phyloP scores from a whole-genome alignment of 1,140 invertebrate genomes.

The Tetramorium simillimum region DNA sequence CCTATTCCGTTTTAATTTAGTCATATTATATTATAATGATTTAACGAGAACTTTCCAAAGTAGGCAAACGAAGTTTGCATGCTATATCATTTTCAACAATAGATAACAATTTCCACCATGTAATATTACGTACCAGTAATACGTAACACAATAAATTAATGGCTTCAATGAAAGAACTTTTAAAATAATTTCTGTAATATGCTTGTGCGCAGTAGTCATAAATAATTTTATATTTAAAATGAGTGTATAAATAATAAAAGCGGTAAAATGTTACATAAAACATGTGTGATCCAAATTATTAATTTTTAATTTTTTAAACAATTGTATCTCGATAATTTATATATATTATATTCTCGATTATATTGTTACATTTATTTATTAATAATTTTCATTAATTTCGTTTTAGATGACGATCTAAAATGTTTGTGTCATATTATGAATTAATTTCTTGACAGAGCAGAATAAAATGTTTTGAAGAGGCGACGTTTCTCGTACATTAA shows the following conservation, averaged over 20 bases:
- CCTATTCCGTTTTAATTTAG: neutral
- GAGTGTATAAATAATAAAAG: neutral
- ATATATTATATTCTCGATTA: too few relatives aligned
- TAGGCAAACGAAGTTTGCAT: neutral
- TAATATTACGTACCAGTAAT: neutral
- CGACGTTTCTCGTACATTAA: neutral
- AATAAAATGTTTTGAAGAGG: neutral
- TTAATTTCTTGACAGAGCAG: neutral
- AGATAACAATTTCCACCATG: neutral
- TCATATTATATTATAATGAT: neutral
- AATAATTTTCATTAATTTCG: neutral
- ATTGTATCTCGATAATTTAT: neutral
- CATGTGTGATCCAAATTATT: neutral
- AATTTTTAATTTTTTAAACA: neutral
- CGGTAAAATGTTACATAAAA: neutral
- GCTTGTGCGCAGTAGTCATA: neutral
- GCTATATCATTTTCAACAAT: neutral
- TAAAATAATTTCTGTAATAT: neutral
- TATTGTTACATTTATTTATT: neutral
- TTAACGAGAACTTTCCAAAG: neutral
- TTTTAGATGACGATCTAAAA: neutral
- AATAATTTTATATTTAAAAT: constrained; percentile 7
- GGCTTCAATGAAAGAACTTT: neutral
- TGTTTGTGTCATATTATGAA: neutral
- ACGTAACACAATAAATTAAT: neutral